Conservation (phyloP, 2,797 vertebrate species). For the Poeciliopsis paucimaculata region DNA sequence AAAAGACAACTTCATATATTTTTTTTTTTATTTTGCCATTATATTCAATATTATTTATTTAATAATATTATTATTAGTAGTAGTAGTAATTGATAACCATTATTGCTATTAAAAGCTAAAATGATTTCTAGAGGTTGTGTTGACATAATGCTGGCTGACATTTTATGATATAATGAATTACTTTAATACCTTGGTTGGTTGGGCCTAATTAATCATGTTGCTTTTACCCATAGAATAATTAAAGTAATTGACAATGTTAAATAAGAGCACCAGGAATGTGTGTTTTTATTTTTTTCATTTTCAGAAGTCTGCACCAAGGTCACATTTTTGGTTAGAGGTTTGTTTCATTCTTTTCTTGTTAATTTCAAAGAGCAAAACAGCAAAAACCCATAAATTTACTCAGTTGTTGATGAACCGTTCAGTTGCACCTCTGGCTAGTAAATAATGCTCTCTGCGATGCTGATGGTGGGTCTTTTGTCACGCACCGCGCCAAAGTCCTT, state of each 20-base stretch:
- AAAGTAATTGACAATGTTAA: constrained; percentile 16
- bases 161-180: constrained; percentile 38
- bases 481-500: constrained; percentile 21
- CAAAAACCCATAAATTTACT: not conserved
- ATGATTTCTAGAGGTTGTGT: not conserved
- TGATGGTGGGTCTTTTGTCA: constrained; percentile 26
- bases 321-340: constrained; percentile 27
- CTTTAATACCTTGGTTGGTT: constrained; percentile 37
- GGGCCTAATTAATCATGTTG: constrained; percentile 39
- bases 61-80: not conserved
- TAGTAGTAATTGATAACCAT: not conserved
- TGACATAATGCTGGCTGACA: constrained; percentile 46
- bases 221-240: constrained; percentile 35
- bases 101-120: not conserved
- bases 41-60: too few relatives aligned
- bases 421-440: not conserved
- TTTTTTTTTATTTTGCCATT: too few relatives aligned
- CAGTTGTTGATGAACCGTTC: not conserved
- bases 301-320: constrained; percentile 34
- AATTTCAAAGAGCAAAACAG: not conserved
- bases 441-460: constrained; percentile 14
- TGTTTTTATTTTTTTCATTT: constrained; percentile 10
- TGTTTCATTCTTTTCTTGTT: not conserved
- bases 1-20: not conserved
- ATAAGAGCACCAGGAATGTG: constrained; percentile 15